These are phyloP conservation scores for Proteles cristata DNA, from an alignment of 2,113 vertebrate genomes.

Conservation along the genomic window DNA sequence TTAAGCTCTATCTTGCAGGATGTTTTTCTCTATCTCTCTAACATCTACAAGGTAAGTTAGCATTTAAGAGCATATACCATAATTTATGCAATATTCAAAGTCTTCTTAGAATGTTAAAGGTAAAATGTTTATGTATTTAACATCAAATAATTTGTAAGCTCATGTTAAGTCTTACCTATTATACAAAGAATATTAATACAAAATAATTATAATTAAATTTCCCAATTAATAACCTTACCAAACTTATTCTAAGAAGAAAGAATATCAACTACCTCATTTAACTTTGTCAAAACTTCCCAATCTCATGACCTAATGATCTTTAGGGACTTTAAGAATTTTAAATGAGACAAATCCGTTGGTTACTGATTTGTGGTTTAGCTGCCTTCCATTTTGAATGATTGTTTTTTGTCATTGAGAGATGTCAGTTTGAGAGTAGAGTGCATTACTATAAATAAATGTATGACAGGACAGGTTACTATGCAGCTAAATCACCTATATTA, in stretches of 20 bases:
- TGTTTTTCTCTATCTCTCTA: not conserved
- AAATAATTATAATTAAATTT: conserved; percentile 40
- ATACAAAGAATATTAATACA: not conserved
- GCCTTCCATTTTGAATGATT: not conserved
- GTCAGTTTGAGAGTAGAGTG: not conserved
- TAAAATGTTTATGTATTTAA: not conserved
- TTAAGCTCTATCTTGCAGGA: not conserved
- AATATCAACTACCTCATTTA: not conserved
- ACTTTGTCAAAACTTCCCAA: not conserved
- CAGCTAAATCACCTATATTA: not conserved
- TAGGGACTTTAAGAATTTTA: not conserved
- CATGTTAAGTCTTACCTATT: not conserved
- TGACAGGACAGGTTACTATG: not conserved
- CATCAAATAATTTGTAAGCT: not conserved
- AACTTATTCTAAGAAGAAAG: not conserved
- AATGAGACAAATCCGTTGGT: not conserved
- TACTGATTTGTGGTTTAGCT: not conserved
- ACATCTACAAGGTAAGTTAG: not conserved
- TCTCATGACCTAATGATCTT: not conserved
- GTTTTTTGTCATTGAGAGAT: not conserved
- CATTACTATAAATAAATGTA: not conserved
- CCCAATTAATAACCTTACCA: not conserved
- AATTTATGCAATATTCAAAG: not conserved
- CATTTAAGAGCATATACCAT: not conserved
- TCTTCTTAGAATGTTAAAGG: not conserved